These are phyloP conservation scores for Falco berigora DNA, from an alignment of 2,797 vertebrate species.

Conservation along the genomic window DNA sequence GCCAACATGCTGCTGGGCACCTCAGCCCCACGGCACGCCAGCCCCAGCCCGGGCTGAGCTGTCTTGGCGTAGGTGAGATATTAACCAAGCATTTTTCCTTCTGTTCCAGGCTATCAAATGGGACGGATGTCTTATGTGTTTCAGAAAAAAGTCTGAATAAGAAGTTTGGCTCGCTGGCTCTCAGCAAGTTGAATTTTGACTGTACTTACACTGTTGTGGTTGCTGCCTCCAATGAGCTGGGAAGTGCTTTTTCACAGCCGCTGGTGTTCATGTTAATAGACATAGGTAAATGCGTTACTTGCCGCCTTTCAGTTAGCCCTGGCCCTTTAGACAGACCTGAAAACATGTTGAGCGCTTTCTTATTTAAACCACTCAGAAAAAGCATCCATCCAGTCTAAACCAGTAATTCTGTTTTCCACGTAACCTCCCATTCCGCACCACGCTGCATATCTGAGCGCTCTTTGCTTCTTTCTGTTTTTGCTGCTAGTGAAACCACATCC, in stretches of 20 bases:
- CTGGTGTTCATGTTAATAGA: constrained; percentile 70
- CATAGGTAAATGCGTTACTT: constrained; percentile 71
- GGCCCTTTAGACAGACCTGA: neutral
- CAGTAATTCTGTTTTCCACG: fast-evolving
- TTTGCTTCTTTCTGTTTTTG: neutral
- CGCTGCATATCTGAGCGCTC: neutral
- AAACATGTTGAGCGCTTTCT: neutral
- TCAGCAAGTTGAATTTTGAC: constrained; percentile 49
- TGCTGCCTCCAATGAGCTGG: constrained; percentile 74
- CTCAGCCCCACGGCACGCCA: neutral
- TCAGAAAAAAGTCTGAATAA: neutral
- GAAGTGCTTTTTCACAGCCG: constrained; percentile 60
- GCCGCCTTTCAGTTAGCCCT: neutral
- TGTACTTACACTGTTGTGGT: constrained; percentile 75
- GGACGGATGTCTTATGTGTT: neutral
- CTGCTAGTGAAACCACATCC: constrained; percentile 76
- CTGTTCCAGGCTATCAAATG: constrained; percentile 56
- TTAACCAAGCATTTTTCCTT: neutral
- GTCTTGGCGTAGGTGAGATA: fast-evolving
- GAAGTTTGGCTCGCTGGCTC: neutral
- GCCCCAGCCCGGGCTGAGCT: neutral
- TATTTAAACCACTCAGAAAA: neutral
- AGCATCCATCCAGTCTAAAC: neutral
- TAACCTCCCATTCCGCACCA: fast-evolving
- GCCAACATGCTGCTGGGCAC: neutral